Evolutionary conservation across 2,113 vertebrate species (phyloP).

Genomic region (Crotalus viridis): DNA sequence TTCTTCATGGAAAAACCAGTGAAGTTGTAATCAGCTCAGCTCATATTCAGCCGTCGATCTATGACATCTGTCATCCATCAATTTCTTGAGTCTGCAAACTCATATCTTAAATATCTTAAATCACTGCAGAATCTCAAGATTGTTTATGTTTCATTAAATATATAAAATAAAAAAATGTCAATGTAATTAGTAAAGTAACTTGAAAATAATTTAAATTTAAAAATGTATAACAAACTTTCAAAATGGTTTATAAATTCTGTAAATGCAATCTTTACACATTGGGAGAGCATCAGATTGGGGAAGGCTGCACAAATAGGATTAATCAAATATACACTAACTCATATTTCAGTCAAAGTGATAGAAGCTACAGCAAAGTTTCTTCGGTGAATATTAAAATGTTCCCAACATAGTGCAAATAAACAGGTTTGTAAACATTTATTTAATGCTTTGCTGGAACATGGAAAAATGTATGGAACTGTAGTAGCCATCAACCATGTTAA

Average conservation of each 20-base stretch:
- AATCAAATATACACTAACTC: conserved; percentile 41
- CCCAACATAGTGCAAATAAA: conserved; percentile 10
- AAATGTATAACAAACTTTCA: not conserved
- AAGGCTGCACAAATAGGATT: conserved; percentile 4
- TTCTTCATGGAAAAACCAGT: conserved; percentile 33
- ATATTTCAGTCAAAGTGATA: conserved; percentile 6
- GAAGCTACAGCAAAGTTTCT: conserved; percentile 24
- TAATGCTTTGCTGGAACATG: not conserved
- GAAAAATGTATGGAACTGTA: not conserved
- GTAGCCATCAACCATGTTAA: not conserved
- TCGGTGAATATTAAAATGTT: conserved; percentile 27
- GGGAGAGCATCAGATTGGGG: not conserved
- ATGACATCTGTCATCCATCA: not conserved
- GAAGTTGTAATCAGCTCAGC: conserved; percentile 22
- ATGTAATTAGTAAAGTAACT: not conserved
- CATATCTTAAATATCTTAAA: not conserved
- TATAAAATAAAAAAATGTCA: conserved; percentile 22
- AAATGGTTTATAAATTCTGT: not conserved
- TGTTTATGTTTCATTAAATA: conserved; percentile 53
- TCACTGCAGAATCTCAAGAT: conserved; percentile 22
- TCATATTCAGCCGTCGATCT: conserved; percentile 27
- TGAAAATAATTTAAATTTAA: not conserved
- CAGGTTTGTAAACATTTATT: not conserved
- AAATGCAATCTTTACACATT: not conserved
- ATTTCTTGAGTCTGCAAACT: conserved; percentile 10